Evolutionary conservation across 2,888 invertebrate species (phyloP).

Genomic region (Masnerella sp.): DNA sequence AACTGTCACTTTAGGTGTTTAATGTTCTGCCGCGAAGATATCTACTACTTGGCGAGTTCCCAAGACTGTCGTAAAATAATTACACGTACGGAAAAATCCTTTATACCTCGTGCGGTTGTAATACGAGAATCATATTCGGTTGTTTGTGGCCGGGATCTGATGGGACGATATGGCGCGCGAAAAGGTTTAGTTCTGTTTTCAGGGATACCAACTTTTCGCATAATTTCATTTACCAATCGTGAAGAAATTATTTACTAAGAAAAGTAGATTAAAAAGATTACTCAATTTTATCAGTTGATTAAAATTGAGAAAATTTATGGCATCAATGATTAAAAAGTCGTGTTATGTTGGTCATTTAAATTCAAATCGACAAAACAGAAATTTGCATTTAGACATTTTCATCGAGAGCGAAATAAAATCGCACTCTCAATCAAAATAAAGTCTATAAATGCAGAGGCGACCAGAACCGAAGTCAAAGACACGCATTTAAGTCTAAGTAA

Average conservation of each 20-base stretch:
- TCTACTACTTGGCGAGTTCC: conserved; percentile 16
- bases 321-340: no score
- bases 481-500: conserved; percentile 13
- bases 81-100: conserved; percentile 11
- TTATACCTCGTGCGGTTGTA: background rate
- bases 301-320: no score
- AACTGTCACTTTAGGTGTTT: conserved; percentile 31
- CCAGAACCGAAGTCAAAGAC: conserved; percentile 17
- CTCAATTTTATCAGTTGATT: no score
- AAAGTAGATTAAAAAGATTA: no score
- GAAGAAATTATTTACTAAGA: no score
- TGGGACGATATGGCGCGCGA: no score
- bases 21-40: conserved; percentile 11
- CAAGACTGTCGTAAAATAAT: conserved; percentile 27
- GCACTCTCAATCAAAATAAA: no score
- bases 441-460: conserved; percentile 9
- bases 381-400: conserved; percentile 7
- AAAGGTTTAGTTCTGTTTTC: background rate
- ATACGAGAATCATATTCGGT: conserved; percentile 3
- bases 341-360: no score
- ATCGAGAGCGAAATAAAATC: conserved; percentile 3
- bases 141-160: no score
- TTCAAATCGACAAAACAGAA: background rate
- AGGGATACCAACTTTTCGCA: background rate
- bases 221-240: no score